A percentile compares a stretch with the other conserved stretches of the same genome.
Evolutionary conservation across 2,113 vertebrate genomes (phyloP).

Genomic region (Melanostigma gelatinosum): DNA sequence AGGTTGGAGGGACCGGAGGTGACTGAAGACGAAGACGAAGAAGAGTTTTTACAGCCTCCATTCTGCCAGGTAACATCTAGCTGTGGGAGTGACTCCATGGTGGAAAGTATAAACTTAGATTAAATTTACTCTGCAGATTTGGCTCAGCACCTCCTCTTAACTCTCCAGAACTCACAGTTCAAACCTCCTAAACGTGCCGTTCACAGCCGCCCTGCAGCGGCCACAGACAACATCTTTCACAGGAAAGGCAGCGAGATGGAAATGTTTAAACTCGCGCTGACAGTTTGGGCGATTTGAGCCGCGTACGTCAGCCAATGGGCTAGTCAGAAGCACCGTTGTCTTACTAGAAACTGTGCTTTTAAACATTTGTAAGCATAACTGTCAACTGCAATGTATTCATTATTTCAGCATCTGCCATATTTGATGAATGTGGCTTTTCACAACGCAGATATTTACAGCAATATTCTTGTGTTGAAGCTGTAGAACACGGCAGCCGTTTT

Average conservation of each 20-base stretch:
- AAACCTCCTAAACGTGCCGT: not conserved
- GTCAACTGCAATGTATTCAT: conserved; percentile 11
- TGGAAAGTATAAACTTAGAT: not conserved
- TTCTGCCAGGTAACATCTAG: not conserved
- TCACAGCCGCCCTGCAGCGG: conserved; percentile 10
- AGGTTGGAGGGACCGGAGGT: conserved; percentile 80
- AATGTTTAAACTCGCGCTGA: conserved; percentile 32
- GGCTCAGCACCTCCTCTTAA: not conserved
- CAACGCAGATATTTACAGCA: not conserved
- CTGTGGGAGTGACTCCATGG: not conserved
- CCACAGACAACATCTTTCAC: conserved; percentile 34
- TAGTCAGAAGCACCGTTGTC: conserved; percentile 32
- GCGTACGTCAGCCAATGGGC: not conserved
- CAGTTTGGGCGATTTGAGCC: conserved; percentile 22
- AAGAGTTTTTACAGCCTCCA: not conserved
- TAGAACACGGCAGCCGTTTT: too few species aligned
- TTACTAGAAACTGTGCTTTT: not conserved
- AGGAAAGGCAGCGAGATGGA: conserved; percentile 26
- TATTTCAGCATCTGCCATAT: conserved; percentile 4
- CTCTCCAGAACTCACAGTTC: not conserved
- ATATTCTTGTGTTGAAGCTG: not conserved
- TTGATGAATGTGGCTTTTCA: not conserved
- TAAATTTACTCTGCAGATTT: not conserved
- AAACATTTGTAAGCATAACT: not conserved
- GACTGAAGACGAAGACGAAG: conserved; percentile 57